Conservation (phyloP, 2,113 vertebrate species). For the Mustela lutreola region DNA sequence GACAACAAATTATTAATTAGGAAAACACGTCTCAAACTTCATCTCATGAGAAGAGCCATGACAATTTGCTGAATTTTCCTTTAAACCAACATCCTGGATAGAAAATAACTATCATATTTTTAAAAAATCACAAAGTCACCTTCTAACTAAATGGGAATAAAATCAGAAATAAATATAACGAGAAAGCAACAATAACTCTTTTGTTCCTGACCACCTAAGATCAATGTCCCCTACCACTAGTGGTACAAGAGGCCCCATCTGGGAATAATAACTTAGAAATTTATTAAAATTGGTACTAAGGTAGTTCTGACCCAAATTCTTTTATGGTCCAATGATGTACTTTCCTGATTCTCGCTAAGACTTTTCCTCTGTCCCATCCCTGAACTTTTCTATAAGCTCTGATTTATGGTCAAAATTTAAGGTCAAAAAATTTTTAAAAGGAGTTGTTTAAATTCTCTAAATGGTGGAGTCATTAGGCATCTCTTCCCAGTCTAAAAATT, state of each 20-base stretch:
- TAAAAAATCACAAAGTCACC: not conserved
- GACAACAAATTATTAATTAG: constrained; percentile 25
- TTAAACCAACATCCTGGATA: constrained; percentile 16
- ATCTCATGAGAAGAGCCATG: constrained; percentile 32
- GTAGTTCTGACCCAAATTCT: not conserved
- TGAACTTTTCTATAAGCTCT: constrained; percentile 5
- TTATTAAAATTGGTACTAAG: not conserved
- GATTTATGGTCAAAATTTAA: not conserved
- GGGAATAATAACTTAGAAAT: not conserved
- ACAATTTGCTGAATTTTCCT: constrained; percentile 26
- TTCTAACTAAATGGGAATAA: not conserved
- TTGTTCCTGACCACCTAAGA: constrained; percentile 18
- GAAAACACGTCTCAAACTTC: not conserved
- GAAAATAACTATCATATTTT: not conserved
- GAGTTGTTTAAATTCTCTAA: not conserved
- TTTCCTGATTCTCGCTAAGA: not conserved
- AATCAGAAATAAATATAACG: not conserved
- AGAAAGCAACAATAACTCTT: not conserved
- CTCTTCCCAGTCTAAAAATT: constrained; percentile 3
- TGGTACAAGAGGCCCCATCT: not conserved
- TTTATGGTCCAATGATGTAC: not conserved
- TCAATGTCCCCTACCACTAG: not conserved
- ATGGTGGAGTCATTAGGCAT: not conserved
- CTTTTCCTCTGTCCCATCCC: not conserved
- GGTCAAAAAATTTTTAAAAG: not conserved